A percentile compares a stretch with the other conserved stretches of the same genome.
These are phyloP conservation scores for Lepisosteus osseus DNA, from an alignment of 2,113 vertebrate species.

Conservation along the genomic window DNA sequence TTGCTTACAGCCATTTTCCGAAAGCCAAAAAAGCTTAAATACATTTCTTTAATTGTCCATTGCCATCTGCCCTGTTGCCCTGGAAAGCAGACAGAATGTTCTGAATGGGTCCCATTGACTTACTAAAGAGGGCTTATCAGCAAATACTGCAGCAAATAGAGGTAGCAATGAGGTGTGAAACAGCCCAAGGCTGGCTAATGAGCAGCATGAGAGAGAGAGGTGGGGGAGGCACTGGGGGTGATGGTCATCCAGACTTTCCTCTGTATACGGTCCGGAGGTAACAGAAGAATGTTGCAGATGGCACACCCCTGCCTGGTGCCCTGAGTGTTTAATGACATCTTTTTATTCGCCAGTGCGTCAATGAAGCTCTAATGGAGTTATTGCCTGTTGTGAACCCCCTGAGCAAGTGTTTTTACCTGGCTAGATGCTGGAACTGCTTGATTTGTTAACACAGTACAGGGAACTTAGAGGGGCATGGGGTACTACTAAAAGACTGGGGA, in stretches of 20 bases:
- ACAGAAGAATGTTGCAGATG: neutral
- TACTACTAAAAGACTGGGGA: no score
- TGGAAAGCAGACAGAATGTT: conserved; percentile 25
- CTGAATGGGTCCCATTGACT: conserved; percentile 43
- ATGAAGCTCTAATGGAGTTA: no score
- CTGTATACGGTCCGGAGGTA: neutral
- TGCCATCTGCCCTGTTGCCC: conserved; percentile 24
- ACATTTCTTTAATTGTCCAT: conserved; percentile 39
- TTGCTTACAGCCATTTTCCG: conserved; percentile 30
- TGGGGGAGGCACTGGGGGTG: neutral
- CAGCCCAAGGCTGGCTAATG: conserved; percentile 39
- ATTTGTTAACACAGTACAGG: no score
- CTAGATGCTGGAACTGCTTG: no score
- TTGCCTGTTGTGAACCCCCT: no score
- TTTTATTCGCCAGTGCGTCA: no score
- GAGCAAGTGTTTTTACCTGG: no score
- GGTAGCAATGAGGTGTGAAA: conserved; percentile 47
- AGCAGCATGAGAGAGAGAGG: conserved; percentile 18
- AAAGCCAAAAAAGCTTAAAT: conserved; percentile 31
- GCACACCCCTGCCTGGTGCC: no score
- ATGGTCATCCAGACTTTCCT: no score
- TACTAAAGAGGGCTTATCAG: conserved; percentile 43
- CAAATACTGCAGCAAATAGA: conserved; percentile 43
- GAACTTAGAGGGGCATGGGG: no score
- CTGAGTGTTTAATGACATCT: no score